phyloP scores from a whole-genome alignment of 2,888 invertebrate genomes.

The Tipula helvola region DNA sequence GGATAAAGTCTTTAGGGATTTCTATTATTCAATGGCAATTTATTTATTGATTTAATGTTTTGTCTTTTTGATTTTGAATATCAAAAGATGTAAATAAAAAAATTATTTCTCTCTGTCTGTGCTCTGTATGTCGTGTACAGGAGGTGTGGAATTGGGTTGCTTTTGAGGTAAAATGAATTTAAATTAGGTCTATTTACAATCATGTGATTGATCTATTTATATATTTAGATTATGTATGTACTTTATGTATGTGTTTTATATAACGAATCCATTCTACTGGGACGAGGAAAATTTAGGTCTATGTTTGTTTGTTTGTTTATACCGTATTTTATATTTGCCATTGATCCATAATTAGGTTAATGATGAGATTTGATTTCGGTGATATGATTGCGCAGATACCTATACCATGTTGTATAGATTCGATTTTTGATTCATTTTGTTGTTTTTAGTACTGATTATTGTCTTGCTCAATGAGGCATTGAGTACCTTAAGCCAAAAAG shows the following conservation, averaged over 20 bases:
- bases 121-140: background rate
- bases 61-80: background rate
- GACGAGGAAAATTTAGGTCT: background rate
- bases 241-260: background rate
- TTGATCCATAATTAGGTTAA: background rate
- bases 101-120: background rate
- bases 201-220: background rate
- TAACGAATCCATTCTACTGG: background rate
- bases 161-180: background rate
- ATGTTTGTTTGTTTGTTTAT: background rate
- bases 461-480: too few relatives aligned
- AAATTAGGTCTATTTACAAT: slow-evolving; percentile 4
- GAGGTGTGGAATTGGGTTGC: background rate
- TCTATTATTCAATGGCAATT: background rate
- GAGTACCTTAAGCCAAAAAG: too few relatives aligned
- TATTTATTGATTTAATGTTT: slow-evolving; percentile 4
- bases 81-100: background rate
- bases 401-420: background rate
- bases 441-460: too few relatives aligned
- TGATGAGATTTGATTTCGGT: background rate
- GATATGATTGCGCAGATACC: background rate
- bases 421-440: too few relatives aligned
- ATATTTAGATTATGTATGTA: background rate
- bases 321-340: background rate
- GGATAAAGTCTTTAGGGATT: background rate